Evolutionary conservation across 2,888 invertebrate genomes (phyloP), one percentile per base, ranked within the genome.

Genomic region (Cheilosia urbana): DNA sequence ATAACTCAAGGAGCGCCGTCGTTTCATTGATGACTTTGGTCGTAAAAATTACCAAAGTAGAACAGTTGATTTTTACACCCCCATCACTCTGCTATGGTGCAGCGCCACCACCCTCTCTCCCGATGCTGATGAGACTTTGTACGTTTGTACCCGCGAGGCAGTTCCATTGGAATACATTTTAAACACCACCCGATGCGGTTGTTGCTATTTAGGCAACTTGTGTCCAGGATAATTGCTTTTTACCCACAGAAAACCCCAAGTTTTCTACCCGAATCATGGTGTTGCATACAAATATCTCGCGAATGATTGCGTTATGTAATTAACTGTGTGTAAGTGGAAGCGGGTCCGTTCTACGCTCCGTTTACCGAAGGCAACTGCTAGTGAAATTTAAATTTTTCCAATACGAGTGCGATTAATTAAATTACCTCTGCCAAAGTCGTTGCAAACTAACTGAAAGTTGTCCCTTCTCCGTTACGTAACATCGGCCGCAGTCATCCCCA

Each of bases 381-480:
- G 21, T 45, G 34, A 65, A 79, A 65, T 79, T 79, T 66, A 69
- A 79, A 69, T 75, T 47, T 75, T 69, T 84, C 73, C 72, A 78
- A 68, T 73, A 68, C 55, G 42, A 49, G 21, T 47, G 58, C 79
- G 79, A 79, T 84, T 84, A 78, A 84, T 84, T 84, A 84, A 84
- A 79, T 79, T 84, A 75, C 53, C 73, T 71, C 42, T 24, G 13
- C 37, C 30, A 17, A 58, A 27, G 51, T 40, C 11, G 42, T 15
- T 49, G 13, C 45, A 19, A 62, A 62, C 53, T 62, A 68, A 53
- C 79, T 58, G 34, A 68, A 68, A 75, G 62, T 75, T 69, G 19
- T 27, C 51, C 75, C 13, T 30, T 34, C 24, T 3, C 19, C 6
- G 40, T 62, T 72, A 66, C 62, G 27, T 57, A 78, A 73, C 42